These are phyloP conservation scores for Montipora cactus DNA, from an alignment of 64 coral and sea anemone species.

Conservation along the genomic window DNA sequence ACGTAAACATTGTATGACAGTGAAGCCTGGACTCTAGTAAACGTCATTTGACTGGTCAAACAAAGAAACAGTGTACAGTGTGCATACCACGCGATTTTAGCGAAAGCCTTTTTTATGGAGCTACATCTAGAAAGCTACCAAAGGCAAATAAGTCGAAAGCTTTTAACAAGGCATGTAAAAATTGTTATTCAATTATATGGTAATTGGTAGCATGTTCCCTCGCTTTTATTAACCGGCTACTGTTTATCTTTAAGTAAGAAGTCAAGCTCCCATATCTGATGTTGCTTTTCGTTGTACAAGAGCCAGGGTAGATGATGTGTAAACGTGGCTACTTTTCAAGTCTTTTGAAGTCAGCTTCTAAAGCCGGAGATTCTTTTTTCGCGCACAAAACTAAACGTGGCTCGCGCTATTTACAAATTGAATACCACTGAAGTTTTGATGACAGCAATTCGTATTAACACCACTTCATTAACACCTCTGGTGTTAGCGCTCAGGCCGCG, in stretches of 20 bases:
- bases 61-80: neutral
- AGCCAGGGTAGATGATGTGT: neutral
- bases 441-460: neutral
- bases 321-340: no score
- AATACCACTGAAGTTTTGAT: no score
- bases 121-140: neutral
- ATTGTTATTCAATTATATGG: neutral
- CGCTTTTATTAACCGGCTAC: neutral
- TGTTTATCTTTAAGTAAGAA: neutral
- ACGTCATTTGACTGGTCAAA: neutral
- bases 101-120: neutral
- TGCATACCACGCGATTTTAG: neutral
- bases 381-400: neutral
- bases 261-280: neutral
- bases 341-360: no score
- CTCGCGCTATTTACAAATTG: neutral
- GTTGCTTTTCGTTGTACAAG: neutral
- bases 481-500: neutral
- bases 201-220: neutral
- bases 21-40: neutral
- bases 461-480: neutral
- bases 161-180: neutral
- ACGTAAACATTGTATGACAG: neutral
- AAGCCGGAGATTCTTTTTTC: neutral
- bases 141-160: neutral